These are phyloP conservation scores for Leptopilina drosophilae DNA, from an alignment of 2,888 invertebrate species.

Conservation along the genomic window DNA sequence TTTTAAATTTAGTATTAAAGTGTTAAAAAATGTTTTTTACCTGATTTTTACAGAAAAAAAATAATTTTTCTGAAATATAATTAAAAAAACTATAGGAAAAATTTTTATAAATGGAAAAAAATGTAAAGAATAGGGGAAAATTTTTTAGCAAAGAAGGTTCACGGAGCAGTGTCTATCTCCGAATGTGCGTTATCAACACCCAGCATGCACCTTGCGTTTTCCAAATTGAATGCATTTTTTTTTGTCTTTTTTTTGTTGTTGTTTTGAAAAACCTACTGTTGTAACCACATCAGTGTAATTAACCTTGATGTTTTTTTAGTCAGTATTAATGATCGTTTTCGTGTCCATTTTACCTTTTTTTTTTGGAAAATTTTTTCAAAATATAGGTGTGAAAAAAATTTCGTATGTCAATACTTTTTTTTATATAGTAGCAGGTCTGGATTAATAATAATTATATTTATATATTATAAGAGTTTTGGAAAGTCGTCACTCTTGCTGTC, in stretches of 20 bases:
- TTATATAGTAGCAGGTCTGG: slow-evolving; percentile 51
- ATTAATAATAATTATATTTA: slow-evolving; percentile 48
- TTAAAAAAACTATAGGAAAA: too few species aligned
- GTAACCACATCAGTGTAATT: slow-evolving; percentile 69
- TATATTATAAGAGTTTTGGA: slow-evolving; percentile 23
- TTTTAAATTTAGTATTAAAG: too few species aligned
- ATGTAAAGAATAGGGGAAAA: not conserved
- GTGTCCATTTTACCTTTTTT: slow-evolving; percentile 60
- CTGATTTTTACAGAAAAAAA: too few species aligned
- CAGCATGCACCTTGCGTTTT: slow-evolving; percentile 73
- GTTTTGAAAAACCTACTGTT: slow-evolving; percentile 56
- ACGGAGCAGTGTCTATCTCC: slow-evolving; percentile 71
- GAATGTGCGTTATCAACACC: slow-evolving; percentile 69
- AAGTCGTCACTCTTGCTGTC: not conserved
- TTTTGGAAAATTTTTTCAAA: slow-evolving; percentile 50
- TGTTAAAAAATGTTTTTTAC: too few species aligned
- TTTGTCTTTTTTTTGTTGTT: too few species aligned
- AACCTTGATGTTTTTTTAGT: slow-evolving; percentile 70
- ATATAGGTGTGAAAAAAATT: slow-evolving; percentile 50
- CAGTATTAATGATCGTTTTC: slow-evolving; percentile 70
- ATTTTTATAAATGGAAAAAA: not conserved
- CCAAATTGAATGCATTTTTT: slow-evolving; percentile 69
- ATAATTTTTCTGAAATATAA: too few species aligned
- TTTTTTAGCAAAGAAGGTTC: slow-evolving; percentile 27
- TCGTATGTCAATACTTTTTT: slow-evolving; percentile 49